A percentile compares a stretch with the other conserved stretches of the same genome.
Evolutionary conservation across 2,797 vertebrate genomes (phyloP).

Genomic region (Merluccius polli): DNA sequence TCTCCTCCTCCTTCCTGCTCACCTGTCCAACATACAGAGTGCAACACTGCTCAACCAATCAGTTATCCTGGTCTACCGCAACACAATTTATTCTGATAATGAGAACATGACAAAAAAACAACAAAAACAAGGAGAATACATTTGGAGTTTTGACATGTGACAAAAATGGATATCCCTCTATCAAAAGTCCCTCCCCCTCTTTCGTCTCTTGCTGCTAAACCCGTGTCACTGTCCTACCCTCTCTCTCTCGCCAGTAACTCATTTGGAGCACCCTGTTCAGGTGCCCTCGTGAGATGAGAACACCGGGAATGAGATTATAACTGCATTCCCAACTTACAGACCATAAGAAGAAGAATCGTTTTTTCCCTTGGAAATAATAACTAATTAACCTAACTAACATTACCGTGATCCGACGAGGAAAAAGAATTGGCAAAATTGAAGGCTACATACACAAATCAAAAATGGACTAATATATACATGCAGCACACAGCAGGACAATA

Average conservation of each 20-base stretch:
- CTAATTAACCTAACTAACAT: not conserved
- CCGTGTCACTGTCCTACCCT: not conserved
- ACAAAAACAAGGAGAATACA: not conserved
- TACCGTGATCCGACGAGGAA: not conserved
- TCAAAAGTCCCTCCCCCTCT: too few species aligned
- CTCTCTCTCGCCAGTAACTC: not conserved
- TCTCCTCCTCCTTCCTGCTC: constrained; percentile 41
- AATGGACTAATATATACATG: too few species aligned
- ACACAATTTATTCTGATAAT: not conserved
- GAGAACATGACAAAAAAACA: not conserved
- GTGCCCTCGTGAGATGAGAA: too few species aligned
- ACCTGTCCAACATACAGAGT: constrained; percentile 27
- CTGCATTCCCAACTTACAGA: too few species aligned
- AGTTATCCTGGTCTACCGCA: not conserved
- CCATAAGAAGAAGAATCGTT: not conserved
- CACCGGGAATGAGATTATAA: too few species aligned
- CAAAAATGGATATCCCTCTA: too few species aligned
- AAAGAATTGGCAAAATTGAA: not conserved
- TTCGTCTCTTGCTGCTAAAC: not conserved
- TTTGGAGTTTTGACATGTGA: not conserved
- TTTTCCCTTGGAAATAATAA: not conserved
- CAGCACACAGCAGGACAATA: too few species aligned
- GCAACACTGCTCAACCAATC: not conserved
- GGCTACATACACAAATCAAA: not conserved
- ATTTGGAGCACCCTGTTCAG: not conserved